Evolutionary conservation across 2,113 vertebrate species (phyloP).

Genomic region (Heterotis niloticus): DNA sequence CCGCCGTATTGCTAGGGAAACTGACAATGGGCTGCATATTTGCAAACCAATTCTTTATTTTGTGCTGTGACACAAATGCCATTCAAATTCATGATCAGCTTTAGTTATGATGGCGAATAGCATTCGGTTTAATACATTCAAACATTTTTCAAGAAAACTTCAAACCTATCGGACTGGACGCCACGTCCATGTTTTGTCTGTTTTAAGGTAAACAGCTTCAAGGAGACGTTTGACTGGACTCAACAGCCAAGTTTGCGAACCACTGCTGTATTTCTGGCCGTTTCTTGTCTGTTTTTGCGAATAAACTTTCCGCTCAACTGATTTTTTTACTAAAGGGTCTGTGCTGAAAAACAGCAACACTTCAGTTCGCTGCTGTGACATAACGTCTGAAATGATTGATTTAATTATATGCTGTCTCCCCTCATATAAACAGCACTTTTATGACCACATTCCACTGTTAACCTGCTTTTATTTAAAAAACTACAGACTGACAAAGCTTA

Average conservation of each 20-base stretch:
- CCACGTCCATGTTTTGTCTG: not conserved
- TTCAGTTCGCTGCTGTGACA: not conserved
- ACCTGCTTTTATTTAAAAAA: not conserved
- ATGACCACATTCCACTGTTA: not conserved
- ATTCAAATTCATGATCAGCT: too few species aligned
- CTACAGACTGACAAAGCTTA: too few species aligned
- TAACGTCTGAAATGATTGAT: not conserved
- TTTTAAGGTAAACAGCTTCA: not conserved
- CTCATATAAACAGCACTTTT: not conserved
- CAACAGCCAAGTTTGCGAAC: not conserved
- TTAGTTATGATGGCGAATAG: too few species aligned
- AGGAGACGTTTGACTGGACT: not conserved
- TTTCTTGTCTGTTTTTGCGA: not conserved
- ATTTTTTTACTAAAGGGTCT: too few species aligned
- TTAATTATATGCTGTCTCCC: not conserved
- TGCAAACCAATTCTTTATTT: too few species aligned
- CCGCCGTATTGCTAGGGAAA: too few species aligned
- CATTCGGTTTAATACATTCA: too few species aligned
- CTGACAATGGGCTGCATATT: too few species aligned
- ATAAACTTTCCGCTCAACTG: not conserved
- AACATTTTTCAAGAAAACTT: too few species aligned
- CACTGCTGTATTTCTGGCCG: not conserved
- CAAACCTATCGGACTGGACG: too few species aligned
- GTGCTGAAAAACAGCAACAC: not conserved
- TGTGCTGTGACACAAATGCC: too few species aligned